Conservation (phyloP, 2,888 invertebrate species). For the Tachina lurida region DNA sequence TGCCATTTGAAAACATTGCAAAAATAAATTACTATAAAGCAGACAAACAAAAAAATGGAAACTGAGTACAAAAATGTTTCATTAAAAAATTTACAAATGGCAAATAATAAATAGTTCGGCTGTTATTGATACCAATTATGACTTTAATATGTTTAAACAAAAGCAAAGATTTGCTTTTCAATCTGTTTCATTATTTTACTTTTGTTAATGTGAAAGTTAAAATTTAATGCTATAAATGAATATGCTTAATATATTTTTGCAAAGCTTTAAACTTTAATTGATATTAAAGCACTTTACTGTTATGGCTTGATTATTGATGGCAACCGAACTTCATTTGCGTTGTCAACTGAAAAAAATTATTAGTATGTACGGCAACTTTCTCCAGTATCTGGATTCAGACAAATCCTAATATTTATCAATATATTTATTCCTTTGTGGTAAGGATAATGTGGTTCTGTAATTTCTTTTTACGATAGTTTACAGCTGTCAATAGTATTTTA, state of each 20-base stretch:
- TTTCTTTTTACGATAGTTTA: too few species aligned
- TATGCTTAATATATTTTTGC: not conserved
- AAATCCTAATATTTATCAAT: too few species aligned
- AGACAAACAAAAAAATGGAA: not conserved
- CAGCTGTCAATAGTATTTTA: too few species aligned
- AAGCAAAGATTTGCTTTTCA: not conserved
- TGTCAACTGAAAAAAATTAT: too few species aligned
- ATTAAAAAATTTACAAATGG: slow-evolving; percentile 22
- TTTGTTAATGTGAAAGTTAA: not conserved
- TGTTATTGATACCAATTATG: slow-evolving; percentile 68
- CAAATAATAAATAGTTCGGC: slow-evolving; percentile 44
- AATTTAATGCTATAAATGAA: not conserved
- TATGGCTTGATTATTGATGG: not conserved
- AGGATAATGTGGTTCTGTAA: too few species aligned
- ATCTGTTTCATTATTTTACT: slow-evolving; percentile 17
- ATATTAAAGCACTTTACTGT: not conserved
- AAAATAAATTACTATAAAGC: slow-evolving; percentile 15
- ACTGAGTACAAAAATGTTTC: not conserved
- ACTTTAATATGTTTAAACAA: slow-evolving; percentile 23
- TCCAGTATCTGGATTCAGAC: too few species aligned
- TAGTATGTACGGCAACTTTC: too few species aligned
- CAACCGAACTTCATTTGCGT: too few species aligned
- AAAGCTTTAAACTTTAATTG: not conserved
- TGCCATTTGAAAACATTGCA: slow-evolving; percentile 24
- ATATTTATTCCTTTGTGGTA: too few species aligned